Conservation (phyloP, 2,113 vertebrate genomes). For the Holacanthus passer region DNA sequence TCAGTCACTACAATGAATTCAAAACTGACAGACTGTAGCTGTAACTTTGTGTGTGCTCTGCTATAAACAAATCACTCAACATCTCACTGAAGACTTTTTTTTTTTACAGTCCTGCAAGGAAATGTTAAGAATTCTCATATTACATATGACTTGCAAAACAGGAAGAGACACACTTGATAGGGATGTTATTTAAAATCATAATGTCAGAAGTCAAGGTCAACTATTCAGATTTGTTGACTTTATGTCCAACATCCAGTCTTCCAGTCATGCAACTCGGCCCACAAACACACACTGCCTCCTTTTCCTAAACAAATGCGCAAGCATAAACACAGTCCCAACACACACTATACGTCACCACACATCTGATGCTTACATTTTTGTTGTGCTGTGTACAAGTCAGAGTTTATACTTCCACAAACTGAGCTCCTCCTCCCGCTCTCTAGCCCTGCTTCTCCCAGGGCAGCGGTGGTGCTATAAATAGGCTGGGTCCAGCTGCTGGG, state of each 20-base stretch:
- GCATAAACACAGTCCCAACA: background rate
- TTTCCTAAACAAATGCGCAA: background rate
- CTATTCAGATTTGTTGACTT: conserved; percentile 23
- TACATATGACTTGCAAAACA: conserved; percentile 31
- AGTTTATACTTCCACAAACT: conserved; percentile 40
- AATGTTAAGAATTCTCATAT: conserved; percentile 6
- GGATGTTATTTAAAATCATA: conserved; percentile 16
- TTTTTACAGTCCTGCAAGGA: conserved; percentile 24
- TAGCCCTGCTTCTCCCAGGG: conserved; percentile 56
- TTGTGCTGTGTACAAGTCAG: conserved; percentile 57
- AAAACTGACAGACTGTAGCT: background rate
- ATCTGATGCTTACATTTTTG: conserved; percentile 33
- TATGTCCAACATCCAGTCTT: background rate
- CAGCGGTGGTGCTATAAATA: conserved; percentile 77
- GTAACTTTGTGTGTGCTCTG: conserved; percentile 14
- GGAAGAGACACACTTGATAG: conserved; percentile 10
- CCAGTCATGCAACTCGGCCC: background rate
- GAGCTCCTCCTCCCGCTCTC: conserved; percentile 54
- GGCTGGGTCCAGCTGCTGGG: conserved; percentile 75
- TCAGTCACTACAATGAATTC: background rate
- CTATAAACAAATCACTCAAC: conserved; percentile 42
- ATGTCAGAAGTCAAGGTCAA: conserved; percentile 21
- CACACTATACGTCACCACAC: background rate
- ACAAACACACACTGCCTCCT: background rate
- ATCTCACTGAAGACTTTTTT: conserved; percentile 46